phyloP scores from a whole-genome alignment of 2,113 vertebrate genomes.

The Pungitius pungitius region DNA sequence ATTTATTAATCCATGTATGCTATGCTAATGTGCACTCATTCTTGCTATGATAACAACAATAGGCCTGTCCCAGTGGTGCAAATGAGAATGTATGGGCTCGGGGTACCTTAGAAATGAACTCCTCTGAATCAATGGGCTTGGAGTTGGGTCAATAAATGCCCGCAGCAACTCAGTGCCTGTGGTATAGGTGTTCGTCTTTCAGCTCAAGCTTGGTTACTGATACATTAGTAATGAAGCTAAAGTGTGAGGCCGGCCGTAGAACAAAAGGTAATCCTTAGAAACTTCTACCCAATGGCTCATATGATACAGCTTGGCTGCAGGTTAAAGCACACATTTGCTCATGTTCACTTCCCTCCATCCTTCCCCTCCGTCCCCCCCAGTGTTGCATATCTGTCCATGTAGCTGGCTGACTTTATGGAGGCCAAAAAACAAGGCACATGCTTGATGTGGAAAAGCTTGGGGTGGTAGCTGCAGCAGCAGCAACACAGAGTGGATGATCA shows the following conservation, averaged over 20 bases:
- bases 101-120: conserved; percentile 68
- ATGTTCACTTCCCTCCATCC: conserved; percentile 9
- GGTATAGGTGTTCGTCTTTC: conserved; percentile 30
- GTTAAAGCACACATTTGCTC: conserved; percentile 39
- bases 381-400: neutral
- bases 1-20: conserved; percentile 71
- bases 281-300: conserved; percentile 4
- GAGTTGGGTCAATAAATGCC: conserved; percentile 54
- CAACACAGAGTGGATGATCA: conserved; percentile 57
- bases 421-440: conserved; percentile 14
- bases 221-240: conserved; percentile 57
- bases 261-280: conserved; percentile 31
- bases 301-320: conserved; percentile 24
- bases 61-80: conserved; percentile 44
- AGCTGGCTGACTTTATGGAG: conserved; percentile 10
- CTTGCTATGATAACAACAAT: conserved; percentile 60
- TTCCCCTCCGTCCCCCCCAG: neutral
- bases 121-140: conserved; percentile 63
- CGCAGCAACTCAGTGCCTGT: conserved; percentile 44
- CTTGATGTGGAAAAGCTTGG: conserved; percentile 30
- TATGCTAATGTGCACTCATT: conserved; percentile 66
- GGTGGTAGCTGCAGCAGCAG: conserved; percentile 35
- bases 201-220: conserved; percentile 32
- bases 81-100: conserved; percentile 71
- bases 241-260: conserved; percentile 34